A percentile compares a stretch with the other conserved stretches of the same genome.
Conservation (phyloP, 2,888 invertebrate species). For the Drosophila nr. medialis region DNA sequence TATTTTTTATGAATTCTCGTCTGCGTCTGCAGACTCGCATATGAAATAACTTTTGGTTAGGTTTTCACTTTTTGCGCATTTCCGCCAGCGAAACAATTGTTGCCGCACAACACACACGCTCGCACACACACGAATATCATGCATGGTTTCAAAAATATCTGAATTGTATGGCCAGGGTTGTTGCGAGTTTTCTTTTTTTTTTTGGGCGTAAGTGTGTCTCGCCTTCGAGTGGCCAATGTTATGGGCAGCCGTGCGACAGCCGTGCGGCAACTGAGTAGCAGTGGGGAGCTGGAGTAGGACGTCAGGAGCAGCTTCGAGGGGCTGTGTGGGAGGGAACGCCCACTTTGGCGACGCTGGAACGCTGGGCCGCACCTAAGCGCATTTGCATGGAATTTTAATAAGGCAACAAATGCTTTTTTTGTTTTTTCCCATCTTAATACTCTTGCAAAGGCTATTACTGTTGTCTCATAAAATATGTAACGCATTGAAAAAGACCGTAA, state of each 20-base stretch:
- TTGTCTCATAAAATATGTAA: conserved; percentile 8
- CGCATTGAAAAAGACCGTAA: neutral
- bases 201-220: conserved; percentile 45
- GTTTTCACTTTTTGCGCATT: conserved; percentile 64
- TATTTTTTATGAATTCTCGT: conserved; percentile 40
- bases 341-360: conserved; percentile 39
- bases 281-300: no score
- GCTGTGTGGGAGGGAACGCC: conserved; percentile 26
- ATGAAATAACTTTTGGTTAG: conserved; percentile 76
- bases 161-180: conserved; percentile 50
- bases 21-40: conserved; percentile 53
- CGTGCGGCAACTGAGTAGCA: neutral
- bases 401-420: conserved; percentile 49
- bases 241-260: conserved; percentile 28
- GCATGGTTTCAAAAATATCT: conserved; percentile 42
- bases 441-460: conserved; percentile 13
- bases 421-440: conserved; percentile 14
- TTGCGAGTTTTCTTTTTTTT: conserved; percentile 35
- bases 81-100: conserved; percentile 68
- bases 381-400: conserved; percentile 78
- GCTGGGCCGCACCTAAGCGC: conserved; percentile 69
- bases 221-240: conserved; percentile 52
- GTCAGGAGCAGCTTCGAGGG: neutral
- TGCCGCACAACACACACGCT: conserved; percentile 54
- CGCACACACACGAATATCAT: conserved; percentile 14